Evolutionary conservation across 2,888 invertebrate species (phyloP), one percentile per base, ranked within the genome.

Genomic region (Oxyteleia sp.): DNA sequence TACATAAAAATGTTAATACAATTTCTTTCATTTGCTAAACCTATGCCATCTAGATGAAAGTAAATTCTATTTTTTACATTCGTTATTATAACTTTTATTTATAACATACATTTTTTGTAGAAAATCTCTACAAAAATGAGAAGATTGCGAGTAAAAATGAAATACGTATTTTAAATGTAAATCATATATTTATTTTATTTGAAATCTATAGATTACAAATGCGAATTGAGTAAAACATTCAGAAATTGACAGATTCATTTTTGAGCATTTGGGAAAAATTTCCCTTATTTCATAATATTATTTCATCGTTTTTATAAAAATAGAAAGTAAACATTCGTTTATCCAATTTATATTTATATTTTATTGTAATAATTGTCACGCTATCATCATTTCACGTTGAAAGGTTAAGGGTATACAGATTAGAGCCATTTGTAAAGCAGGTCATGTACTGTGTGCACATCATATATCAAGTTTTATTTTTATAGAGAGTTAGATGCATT

Each of bases 201-300:
- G 23, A 23, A 23, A 23, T 23, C 2, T 4, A 4, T 5, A 23
- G 2, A 23, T 23, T 23, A 23, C 5, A 23, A 4, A 23, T 23
- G 5, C 23, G 23, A 23, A 23, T 23, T 5, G 5, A 23, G 5
- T 23, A 23, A 23, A 23, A 23, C 23, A 2, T 23, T 23, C 23
- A 23, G 23, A 23, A 23, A 23, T 23, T 23, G 5, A 23, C 5
- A 51, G 13, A 51, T 29, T 51, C 13, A 13, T n/a, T 61, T 47
- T 18, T 10, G 32, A 63, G 29, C 15, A 32, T 32, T n/a, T 11
- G 18, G 16, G 13, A 16, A 41, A 47, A 69, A 4, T 45, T 57
- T 69, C 45, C 45, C 32, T 18, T 29, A 45, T 69, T 69, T 69
- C 57, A 57, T 49, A 71, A 71, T 71, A 15, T 49, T 59, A 38